These are phyloP conservation scores for Drosophila percnosoma DNA, from an alignment of 2,888 invertebrate genomes.

Conservation along the genomic window DNA sequence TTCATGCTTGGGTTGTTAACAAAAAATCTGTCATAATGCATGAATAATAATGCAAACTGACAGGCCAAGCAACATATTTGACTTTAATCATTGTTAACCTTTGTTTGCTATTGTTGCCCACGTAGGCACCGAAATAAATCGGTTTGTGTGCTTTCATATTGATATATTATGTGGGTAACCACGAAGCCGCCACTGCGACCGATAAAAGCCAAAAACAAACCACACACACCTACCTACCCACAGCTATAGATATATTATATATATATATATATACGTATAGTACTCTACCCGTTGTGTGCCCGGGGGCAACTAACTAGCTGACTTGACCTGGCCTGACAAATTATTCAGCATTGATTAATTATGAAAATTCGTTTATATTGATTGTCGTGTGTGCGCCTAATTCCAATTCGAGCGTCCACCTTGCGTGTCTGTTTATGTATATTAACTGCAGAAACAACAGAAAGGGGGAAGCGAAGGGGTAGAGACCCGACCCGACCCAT, in stretches of 20 bases:
- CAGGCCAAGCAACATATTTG: conserved; percentile 1
- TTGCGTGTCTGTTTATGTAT: conserved; percentile 73
- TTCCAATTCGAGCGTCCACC: conserved; percentile 47
- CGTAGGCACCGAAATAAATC: conserved; percentile 38
- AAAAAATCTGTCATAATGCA: background rate
- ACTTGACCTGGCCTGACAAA: conserved; percentile 63
- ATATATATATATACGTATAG: background rate
- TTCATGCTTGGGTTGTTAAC: background rate
- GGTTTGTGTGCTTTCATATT: conserved; percentile 42
- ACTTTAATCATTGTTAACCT: conserved; percentile 25
- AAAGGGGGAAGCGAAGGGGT: background rate
- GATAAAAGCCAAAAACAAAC: conserved; percentile 77
- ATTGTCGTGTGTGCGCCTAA: conserved; percentile 58
- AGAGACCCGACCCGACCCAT: conserved; percentile 20
- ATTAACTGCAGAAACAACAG: conserved; percentile 53
- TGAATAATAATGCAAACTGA: conserved; percentile 3
- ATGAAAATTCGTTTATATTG: conserved; percentile 81
- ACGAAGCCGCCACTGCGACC: conserved; percentile 69
- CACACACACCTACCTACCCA: conserved; percentile 27
- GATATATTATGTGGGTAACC: conserved; percentile 69
- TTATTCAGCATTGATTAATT: conserved; percentile 81
- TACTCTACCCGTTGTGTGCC: conserved; percentile 3
- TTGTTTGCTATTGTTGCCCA: conserved; percentile 17
- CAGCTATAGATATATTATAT: background rate
- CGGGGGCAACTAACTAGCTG: conserved; percentile 31